A percentile compares a stretch with the other conserved stretches of the same genome.
These are phyloP conservation scores for Trichopoda pennipes DNA, from an alignment of 2,888 invertebrate species.

Conservation along the genomic window DNA sequence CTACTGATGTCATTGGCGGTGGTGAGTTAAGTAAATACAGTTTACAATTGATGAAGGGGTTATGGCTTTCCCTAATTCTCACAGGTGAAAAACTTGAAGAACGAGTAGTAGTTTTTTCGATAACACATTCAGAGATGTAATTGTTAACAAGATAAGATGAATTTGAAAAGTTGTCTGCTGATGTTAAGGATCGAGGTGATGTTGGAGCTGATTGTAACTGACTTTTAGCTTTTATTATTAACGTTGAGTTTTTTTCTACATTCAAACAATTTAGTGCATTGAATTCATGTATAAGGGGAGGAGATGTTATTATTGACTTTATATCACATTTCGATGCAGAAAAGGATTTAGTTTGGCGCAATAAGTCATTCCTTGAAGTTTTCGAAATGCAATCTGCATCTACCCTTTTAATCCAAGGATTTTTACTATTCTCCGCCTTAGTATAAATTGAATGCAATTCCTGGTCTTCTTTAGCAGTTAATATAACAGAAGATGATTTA, in stretches of 20 bases:
- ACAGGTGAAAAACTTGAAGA: conserved; percentile 75
- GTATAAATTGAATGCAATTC: not conserved
- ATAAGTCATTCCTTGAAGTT: conserved; percentile 70
- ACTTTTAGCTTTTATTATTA: conserved; percentile 10
- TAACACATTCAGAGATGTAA: conserved; percentile 49
- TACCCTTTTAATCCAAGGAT: conserved; percentile 78
- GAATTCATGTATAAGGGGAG: not conserved
- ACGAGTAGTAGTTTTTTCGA: conserved; percentile 67
- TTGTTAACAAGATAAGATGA: conserved; percentile 66
- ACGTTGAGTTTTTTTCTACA: not conserved
- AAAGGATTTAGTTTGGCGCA: conserved; percentile 74
- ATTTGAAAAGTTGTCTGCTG: conserved; percentile 71
- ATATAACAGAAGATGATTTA: conserved; percentile 7
- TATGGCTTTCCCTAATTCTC: conserved; percentile 70
- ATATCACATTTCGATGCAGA: conserved; percentile 73
- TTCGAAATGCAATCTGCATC: conserved; percentile 32
- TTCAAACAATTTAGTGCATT: not conserved
- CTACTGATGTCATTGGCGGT: conserved; percentile 58
- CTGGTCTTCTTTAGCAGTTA: not conserved
- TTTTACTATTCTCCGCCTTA: conserved; percentile 38
- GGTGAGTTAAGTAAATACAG: conserved; percentile 40
- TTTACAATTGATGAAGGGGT: conserved; percentile 67
- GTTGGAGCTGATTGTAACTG: conserved; percentile 75
- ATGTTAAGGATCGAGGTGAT: conserved; percentile 74
- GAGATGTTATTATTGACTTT: conserved; percentile 9